Conservation (phyloP, 2,888 invertebrate species). For the Eugnorisma glareosa region DNA sequence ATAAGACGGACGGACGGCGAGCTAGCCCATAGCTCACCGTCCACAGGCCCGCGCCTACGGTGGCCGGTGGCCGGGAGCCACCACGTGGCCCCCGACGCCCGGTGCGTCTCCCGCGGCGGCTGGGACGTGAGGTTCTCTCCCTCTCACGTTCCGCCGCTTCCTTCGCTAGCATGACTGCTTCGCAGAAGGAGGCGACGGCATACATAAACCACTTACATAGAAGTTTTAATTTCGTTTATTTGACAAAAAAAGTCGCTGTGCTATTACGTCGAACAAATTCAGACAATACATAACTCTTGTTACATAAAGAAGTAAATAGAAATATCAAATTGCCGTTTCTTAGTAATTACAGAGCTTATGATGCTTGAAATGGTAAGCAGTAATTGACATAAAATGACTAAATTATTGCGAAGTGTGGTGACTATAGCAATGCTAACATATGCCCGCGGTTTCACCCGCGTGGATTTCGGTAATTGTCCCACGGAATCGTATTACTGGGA, state of each 20-base stretch:
- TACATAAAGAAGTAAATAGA: constrained; percentile 29
- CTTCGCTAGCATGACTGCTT: too few species aligned
- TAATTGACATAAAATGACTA: not conserved
- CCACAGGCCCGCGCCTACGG: too few species aligned
- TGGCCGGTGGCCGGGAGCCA: too few species aligned
- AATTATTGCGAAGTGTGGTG: not conserved
- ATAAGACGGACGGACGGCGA: too few species aligned
- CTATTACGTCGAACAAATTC: constrained; percentile 23
- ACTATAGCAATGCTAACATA: not conserved
- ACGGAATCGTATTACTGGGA: too few species aligned
- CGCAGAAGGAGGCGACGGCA: too few species aligned
- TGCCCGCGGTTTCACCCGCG: not conserved
- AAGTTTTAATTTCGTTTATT: constrained; percentile 37
- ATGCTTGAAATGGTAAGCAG: not conserved
- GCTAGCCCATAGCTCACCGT: too few species aligned
- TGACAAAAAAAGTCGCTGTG: constrained; percentile 21
- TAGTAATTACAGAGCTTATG: not conserved
- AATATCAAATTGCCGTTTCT: constrained; percentile 35
- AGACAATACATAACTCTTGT: constrained; percentile 1
- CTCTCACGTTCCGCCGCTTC: too few species aligned
- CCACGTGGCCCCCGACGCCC: too few species aligned
- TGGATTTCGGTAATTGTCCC: not conserved
- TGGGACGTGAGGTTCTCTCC: too few species aligned
- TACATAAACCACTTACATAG: constrained; percentile 25
- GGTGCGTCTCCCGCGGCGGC: too few species aligned